Evolutionary conservation across 2,113 vertebrate genomes (phyloP).

Genomic region (Phyllostomus hastatus): DNA sequence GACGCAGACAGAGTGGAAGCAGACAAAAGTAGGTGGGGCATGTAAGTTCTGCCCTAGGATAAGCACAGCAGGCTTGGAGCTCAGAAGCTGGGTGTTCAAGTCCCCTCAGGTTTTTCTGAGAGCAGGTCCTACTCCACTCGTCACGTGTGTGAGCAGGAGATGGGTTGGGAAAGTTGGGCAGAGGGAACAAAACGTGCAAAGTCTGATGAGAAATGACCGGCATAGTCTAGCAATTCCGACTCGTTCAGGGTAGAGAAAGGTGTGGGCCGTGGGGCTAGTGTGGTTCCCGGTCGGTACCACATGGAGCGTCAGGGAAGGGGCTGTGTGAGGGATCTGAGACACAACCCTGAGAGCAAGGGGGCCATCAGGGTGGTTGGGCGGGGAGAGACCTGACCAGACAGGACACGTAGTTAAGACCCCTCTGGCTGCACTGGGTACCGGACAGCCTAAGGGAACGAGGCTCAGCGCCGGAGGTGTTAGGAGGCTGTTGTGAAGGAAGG

Average conservation of each 20-base stretch:
- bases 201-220: background rate
- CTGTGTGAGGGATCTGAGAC: background rate
- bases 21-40: fast-evolving
- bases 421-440: fast-evolving
- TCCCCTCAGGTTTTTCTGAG: background rate
- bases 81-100: background rate
- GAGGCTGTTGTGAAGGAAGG: background rate
- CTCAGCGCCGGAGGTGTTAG: no score
- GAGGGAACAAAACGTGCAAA: background rate
- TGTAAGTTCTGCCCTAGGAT: fast-evolving
- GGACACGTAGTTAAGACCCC: background rate
- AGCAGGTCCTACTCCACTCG: background rate
- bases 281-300: background rate
- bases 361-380: background rate
- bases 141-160: background rate
- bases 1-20: fast-evolving
- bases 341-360: background rate
- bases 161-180: no score
- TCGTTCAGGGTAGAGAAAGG: background rate
- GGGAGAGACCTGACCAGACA: fast-evolving
- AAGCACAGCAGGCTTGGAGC: background rate
- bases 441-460: background rate
- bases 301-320: background rate
- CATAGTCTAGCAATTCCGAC: fast-evolving
- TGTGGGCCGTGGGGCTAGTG: fast-evolving